Percentiles rank a stretch among this genome's conserved stretches.
phyloP scores from a whole-genome alignment of 2,888 invertebrate genomes.

The Polymixis flavicincta region DNA sequence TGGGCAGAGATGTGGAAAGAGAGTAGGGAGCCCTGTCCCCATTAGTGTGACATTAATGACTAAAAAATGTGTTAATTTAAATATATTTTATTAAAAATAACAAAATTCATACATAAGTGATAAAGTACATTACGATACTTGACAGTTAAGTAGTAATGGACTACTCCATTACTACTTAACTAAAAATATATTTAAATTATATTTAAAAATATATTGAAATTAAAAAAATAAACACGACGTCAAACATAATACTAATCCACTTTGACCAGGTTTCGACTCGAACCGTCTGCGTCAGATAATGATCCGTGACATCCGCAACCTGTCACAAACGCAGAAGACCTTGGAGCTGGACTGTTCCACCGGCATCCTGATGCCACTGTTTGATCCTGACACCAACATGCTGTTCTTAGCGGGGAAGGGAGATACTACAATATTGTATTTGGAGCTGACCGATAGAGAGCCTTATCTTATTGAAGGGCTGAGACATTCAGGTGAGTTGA shows the following conservation, averaged over 20 bases:
- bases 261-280: constrained; percentile 93
- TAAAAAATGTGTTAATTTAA: too few relatives aligned
- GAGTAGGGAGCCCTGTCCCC: too few relatives aligned
- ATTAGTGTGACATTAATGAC: too few relatives aligned
- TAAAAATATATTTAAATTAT: too few relatives aligned
- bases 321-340: constrained; percentile 94
- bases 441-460: constrained; percentile 97
- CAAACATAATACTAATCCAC: not conserved
- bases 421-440: constrained; percentile 97
- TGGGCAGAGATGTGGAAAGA: too few relatives aligned
- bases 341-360: constrained; percentile 96
- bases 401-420: constrained; percentile 98
- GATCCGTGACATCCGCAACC: constrained; percentile 96
- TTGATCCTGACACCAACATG: constrained; percentile 98
- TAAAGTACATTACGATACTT: too few relatives aligned
- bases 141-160: too few relatives aligned
- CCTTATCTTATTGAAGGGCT: constrained; percentile 97
- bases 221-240: too few relatives aligned
- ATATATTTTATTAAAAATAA: too few relatives aligned
- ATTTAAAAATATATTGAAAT: too few relatives aligned
- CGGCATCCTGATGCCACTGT: constrained; percentile 97
- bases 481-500: constrained; percentile 92
- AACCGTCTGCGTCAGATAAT: constrained; percentile 96
- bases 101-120: too few relatives aligned
- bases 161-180: too few relatives aligned